A percentile compares a stretch with the other conserved stretches of the same genome.
These are phyloP conservation scores for Channa striata DNA, from an alignment of 2,797 vertebrate genomes.

Conservation along the genomic window DNA sequence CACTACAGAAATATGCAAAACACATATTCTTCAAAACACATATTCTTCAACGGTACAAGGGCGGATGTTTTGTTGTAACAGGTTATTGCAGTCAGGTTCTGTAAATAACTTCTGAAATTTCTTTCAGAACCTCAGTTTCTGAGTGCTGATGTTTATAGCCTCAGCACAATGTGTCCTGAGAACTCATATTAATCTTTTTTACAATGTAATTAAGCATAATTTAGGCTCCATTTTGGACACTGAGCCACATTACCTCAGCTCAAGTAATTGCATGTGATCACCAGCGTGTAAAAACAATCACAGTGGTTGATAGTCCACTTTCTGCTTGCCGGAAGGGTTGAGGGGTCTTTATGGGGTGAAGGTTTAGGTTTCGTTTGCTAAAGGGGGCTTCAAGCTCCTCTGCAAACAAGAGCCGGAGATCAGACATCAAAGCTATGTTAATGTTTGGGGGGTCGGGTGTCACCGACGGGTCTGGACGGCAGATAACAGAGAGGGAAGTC, in stretches of 20 bases:
- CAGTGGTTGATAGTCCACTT: slow-evolving; percentile 41
- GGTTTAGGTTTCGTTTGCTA: slow-evolving; percentile 75
- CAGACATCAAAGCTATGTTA: slow-evolving; percentile 69
- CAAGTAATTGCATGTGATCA: slow-evolving; percentile 61
- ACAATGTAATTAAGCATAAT: slow-evolving; percentile 65
- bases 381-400: slow-evolving; percentile 72
- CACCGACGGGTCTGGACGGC: slow-evolving; percentile 45
- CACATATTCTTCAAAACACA: no score
- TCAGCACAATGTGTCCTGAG: slow-evolving; percentile 19
- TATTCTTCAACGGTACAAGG: background rate
- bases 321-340: slow-evolving; percentile 64
- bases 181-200: slow-evolving; percentile 60
- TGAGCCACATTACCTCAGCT: slow-evolving; percentile 60
- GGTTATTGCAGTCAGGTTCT: background rate
- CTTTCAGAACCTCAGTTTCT: slow-evolving; percentile 8
- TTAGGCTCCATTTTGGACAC: slow-evolving; percentile 40
- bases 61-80: background rate
- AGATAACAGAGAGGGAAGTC: slow-evolving; percentile 55
- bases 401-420: slow-evolving; percentile 78
- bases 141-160: slow-evolving; percentile 24
- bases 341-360: slow-evolving; percentile 69
- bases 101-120: slow-evolving; percentile 3
- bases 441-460: slow-evolving; percentile 26
- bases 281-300: slow-evolving; percentile 46
- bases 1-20: no score